phyloP scores from a whole-genome alignment of 2,113 vertebrate genomes.

The Cyanistes caeruleus region DNA sequence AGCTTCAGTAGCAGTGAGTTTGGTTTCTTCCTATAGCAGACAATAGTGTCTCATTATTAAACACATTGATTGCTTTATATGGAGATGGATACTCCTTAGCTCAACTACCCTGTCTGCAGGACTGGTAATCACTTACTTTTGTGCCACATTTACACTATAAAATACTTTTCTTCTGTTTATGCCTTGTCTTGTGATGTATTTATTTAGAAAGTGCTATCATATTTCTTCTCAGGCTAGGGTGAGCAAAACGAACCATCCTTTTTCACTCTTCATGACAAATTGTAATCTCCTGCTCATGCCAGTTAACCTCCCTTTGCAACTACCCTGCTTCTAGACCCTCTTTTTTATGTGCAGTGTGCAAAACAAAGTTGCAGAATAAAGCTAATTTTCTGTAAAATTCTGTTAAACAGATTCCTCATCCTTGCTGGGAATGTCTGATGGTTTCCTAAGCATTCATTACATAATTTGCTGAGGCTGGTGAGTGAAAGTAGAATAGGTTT shows the following conservation, averaged over 20 bases:
- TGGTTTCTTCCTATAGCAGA: background rate
- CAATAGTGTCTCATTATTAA: background rate
- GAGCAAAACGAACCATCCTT: background rate
- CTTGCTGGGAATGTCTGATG: background rate
- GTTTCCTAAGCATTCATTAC: background rate
- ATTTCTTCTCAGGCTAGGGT: background rate
- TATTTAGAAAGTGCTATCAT: background rate
- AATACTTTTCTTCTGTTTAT: background rate
- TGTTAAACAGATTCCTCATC: background rate
- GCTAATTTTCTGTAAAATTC: background rate
- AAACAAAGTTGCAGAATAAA: background rate
- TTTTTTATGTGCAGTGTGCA: background rate
- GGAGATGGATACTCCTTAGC: background rate
- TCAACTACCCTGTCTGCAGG: background rate
- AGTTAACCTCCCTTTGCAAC: background rate
- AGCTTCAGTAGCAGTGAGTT: background rate
- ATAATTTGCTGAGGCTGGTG: background rate
- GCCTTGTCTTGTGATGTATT: background rate
- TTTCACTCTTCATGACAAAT: background rate
- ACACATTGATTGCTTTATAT: background rate
- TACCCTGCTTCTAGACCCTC: background rate
- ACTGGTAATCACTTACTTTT: background rate
- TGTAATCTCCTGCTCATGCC: background rate
- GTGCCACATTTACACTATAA: background rate
- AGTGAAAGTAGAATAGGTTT: background rate